Conservation (phyloP, 1,140 invertebrate genomes). For the Zophobas atratus region DNA sequence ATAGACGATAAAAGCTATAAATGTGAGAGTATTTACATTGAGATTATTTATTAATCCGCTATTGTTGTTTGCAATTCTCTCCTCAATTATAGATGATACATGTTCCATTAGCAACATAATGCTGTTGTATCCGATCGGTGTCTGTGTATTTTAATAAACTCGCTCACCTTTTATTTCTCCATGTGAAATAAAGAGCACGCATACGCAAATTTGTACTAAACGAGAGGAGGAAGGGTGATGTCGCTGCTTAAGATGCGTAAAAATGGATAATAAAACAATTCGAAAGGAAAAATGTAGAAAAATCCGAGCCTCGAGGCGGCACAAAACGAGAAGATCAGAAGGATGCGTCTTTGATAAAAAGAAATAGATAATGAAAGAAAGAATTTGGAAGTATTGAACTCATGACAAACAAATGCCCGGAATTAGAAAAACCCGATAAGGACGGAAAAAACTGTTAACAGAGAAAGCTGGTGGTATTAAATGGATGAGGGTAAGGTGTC, state of each 20-base stretch:
- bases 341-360: background rate
- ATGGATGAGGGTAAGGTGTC: conserved; percentile 25
- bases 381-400: conserved; percentile 12
- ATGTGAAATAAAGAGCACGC: too few species aligned
- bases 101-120: background rate
- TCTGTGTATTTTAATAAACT: background rate
- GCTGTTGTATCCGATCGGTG: too few species aligned
- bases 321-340: background rate
- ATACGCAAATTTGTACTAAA: too few species aligned
- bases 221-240: too few species aligned
- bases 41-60: background rate
- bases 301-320: background rate
- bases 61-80: conserved; percentile 1
- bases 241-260: background rate
- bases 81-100: background rate
- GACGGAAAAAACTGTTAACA: conserved; percentile 8
- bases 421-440: conserved; percentile 9
- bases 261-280: background rate
- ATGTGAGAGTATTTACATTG: conserved; percentile 4
- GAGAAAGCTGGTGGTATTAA: background rate
- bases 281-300: background rate
- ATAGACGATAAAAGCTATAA: background rate
- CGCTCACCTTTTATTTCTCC: too few species aligned
- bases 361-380: background rate
- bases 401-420: background rate